Evolutionary conservation across 2,797 vertebrate genomes (phyloP), one percentile per base, ranked within the genome.

Genomic region (Prunella strophiata): DNA sequence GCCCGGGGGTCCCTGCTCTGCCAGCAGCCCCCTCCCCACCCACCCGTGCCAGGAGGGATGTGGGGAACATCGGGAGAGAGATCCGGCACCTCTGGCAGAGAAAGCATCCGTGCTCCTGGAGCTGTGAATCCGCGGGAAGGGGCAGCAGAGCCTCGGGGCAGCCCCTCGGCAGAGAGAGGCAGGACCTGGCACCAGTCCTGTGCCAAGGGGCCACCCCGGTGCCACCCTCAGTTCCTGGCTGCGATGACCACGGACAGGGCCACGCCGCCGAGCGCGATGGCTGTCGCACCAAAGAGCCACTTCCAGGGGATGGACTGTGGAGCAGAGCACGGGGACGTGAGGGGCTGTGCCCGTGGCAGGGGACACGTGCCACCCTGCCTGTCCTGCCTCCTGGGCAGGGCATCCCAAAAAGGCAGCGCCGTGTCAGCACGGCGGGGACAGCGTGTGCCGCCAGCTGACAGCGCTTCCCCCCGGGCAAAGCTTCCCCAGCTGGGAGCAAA

Each of bases 221-320:
- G n/a, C 62, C 30, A 48, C 18, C 6, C 20, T 88, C 96, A 99
- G 96, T 99, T 99, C 98, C 99, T 98, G 72, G 99, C 99, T 12
- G 99, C 99, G 43, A 99, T 99, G 97, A 99, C 98, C 48, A 99
- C 99, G 1, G 99, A 99, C 95, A 99, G 97, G n/a, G 99, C 99
- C 90, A 99, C 99, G 5, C 99, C 99, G 5, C 99, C 99, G 0
- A 99, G 98, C 25, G 99, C 99, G 30, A 99, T 98, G 4, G 99
- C 99, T 1, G 99, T 99, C 1, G 99, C 99, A 3, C 99, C 99
- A 2, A 99, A 99, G 65, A 99, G 98, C 99, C 99, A 99, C 97
- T 99, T 99, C 99, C 99, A 99, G 51, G 99, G 99, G 93, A 99
- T 98, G 87, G 98, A 98, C 99, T 99, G 95, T 16, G 51, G 65